Percentiles rank a stretch among this genome's conserved stretches.
phyloP scores from a whole-genome alignment of 2,888 invertebrate species.

The Spilosoma lubricipeda region DNA sequence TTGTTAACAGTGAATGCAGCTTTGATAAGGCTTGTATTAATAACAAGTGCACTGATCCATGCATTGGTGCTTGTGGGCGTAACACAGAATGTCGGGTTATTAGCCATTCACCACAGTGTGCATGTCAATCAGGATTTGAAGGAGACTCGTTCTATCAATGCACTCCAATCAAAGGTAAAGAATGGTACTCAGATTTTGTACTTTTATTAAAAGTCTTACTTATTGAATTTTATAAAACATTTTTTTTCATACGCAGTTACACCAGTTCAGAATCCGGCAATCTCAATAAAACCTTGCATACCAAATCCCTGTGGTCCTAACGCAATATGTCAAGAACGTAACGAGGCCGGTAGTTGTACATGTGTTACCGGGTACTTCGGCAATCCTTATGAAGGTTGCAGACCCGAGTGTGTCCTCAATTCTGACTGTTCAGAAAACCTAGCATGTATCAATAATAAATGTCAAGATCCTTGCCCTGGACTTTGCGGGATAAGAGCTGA shows the following conservation, averaged over 20 bases:
- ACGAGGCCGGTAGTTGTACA: constrained; percentile 89
- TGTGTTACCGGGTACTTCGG: constrained; percentile 90
- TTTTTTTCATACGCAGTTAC: constrained; percentile 34
- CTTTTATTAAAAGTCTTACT: neutral
- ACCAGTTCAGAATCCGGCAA: constrained; percentile 58
- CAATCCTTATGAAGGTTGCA: constrained; percentile 89
- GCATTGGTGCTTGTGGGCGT: constrained; percentile 92
- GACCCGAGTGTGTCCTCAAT: constrained; percentile 90
- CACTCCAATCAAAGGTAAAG: constrained; percentile 70
- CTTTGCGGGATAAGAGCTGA: constrained; percentile 91
- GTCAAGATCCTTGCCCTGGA: constrained; percentile 91
- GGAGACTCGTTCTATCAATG: constrained; percentile 94
- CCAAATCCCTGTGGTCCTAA: constrained; percentile 89
- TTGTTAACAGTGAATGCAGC: constrained; percentile 92
- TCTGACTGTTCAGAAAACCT: constrained; percentile 88
- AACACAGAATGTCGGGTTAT: constrained; percentile 92
- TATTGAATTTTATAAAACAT: neutral
- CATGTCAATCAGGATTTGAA: constrained; percentile 89
- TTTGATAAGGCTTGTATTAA: constrained; percentile 92
- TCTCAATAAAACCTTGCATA: constrained; percentile 79
- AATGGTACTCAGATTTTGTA: neutral
- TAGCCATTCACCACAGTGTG: constrained; percentile 95
- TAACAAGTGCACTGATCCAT: constrained; percentile 92
- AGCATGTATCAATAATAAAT: constrained; percentile 89
- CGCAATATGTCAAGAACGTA: constrained; percentile 89